phyloP scores from a whole-genome alignment of 1,140 invertebrate species.

The Lasioglossum baleicum region DNA sequence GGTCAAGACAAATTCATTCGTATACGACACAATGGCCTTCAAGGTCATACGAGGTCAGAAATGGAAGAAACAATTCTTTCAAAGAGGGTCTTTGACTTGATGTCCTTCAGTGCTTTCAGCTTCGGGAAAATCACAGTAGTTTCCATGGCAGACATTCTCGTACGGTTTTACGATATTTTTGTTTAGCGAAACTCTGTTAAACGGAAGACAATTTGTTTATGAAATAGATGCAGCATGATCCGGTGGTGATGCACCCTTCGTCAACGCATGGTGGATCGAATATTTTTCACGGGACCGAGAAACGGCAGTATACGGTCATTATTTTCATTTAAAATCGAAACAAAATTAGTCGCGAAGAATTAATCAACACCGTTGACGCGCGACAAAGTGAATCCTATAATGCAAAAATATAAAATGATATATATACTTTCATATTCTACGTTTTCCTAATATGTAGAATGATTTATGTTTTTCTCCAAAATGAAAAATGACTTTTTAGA shows the following conservation, averaged over 20 bases:
- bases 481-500: too few species aligned
- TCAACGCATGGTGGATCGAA: slow-evolving; percentile 22
- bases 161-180: slow-evolving; percentile 8
- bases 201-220: slow-evolving; percentile 18
- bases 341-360: slow-evolving; percentile 8
- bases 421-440: too few species aligned
- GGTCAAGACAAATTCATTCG: too few species aligned
- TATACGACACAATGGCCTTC: too few species aligned
- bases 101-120: slow-evolving; percentile 93
- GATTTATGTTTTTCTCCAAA: too few species aligned
- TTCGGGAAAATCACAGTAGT: slow-evolving; percentile 92
- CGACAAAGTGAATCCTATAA: slow-evolving; percentile 17
- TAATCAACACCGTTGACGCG: slow-evolving; percentile 20
- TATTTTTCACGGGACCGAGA: neutral
- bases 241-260: neutral
- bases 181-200: slow-evolving; percentile 10
- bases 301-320: neutral
- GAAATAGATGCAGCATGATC: neutral
- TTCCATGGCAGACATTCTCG: slow-evolving; percentile 83
- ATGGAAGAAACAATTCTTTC: too few species aligned
- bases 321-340: neutral
- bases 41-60: too few species aligned
- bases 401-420: too few species aligned
- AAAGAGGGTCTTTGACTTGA: slow-evolving; percentile 81
- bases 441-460: too few species aligned